These are phyloP conservation scores for Tenthredo scrophulariae DNA, from an alignment of 2,888 invertebrate genomes.

Conservation along the genomic window DNA sequence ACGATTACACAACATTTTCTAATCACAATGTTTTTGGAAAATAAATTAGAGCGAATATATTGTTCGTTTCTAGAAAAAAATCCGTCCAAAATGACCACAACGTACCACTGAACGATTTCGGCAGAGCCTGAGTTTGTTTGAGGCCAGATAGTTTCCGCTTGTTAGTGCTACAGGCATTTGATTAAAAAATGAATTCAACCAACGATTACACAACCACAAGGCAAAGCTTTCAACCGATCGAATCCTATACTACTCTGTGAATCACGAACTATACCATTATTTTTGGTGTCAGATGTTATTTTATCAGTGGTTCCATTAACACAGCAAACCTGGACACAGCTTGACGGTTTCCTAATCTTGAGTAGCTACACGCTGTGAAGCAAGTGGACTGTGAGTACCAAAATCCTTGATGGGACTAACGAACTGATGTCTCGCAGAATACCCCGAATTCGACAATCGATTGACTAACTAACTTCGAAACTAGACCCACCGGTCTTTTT, in stretches of 20 bases:
- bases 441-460: background rate
- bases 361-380: background rate
- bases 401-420: background rate
- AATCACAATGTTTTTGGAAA: background rate
- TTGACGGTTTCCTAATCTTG: constrained; percentile 9
- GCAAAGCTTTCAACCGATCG: background rate
- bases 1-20: background rate
- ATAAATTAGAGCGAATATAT: too few relatives aligned
- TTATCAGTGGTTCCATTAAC: constrained; percentile 5
- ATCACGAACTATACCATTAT: background rate
- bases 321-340: background rate
- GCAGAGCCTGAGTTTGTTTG: background rate
- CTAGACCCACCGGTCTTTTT: background rate
- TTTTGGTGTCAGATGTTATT: background rate
- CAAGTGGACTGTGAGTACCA: background rate
- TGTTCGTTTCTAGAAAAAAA: background rate
- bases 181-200: background rate
- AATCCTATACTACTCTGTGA: background rate
- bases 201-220: background rate
- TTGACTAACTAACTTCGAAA: background rate
- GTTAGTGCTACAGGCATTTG: background rate
- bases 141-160: background rate
- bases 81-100: background rate
- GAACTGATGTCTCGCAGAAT: background rate
- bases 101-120: background rate